These are phyloP conservation scores for Arbacia lixula DNA, from an alignment of 53 echinoderm and acorn worm genomes.

Conservation along the genomic window DNA sequence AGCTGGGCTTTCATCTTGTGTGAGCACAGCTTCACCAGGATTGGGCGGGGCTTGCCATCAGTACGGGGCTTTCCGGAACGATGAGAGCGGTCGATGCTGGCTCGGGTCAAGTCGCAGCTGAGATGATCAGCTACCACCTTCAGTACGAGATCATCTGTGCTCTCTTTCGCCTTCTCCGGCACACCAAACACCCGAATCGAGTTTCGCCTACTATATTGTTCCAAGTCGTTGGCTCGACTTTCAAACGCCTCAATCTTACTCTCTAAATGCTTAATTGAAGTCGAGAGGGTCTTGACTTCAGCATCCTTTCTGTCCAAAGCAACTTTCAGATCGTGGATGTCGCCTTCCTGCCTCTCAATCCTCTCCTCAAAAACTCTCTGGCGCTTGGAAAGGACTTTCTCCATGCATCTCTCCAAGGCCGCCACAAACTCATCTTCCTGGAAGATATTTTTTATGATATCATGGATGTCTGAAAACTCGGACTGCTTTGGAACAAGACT, in stretches of 20 bases:
- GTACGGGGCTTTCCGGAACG: constrained; percentile 23
- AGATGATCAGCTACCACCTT: constrained; percentile 25
- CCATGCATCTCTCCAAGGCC: constrained; percentile 31
- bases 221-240: constrained; percentile 4
- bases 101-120: not conserved
- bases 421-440: constrained; percentile 23
- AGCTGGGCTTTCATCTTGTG: constrained; percentile 19
- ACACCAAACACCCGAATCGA: constrained; percentile 24
- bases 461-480: constrained; percentile 17
- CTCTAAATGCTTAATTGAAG: not conserved
- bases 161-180: not conserved
- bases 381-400: constrained; percentile 28
- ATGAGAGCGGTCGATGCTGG: constrained; percentile 25
- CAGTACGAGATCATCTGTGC: constrained; percentile 6
- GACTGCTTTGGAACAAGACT: no score
- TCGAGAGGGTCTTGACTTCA: constrained; percentile 8
- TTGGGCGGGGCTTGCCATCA: constrained; percentile 35
- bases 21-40: constrained; percentile 3
- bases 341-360: constrained; percentile 37
- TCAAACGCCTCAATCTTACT: not conserved
- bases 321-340: not conserved
- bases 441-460: not conserved
- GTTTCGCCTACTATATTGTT: constrained; percentile 34
- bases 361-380: constrained; percentile 3
- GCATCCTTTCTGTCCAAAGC: constrained; percentile 4